Percentiles rank a stretch among this genome's conserved stretches.
These are phyloP conservation scores for Peromyscus californicus DNA, from an alignment of 2,113 vertebrate genomes.

Conservation along the genomic window DNA sequence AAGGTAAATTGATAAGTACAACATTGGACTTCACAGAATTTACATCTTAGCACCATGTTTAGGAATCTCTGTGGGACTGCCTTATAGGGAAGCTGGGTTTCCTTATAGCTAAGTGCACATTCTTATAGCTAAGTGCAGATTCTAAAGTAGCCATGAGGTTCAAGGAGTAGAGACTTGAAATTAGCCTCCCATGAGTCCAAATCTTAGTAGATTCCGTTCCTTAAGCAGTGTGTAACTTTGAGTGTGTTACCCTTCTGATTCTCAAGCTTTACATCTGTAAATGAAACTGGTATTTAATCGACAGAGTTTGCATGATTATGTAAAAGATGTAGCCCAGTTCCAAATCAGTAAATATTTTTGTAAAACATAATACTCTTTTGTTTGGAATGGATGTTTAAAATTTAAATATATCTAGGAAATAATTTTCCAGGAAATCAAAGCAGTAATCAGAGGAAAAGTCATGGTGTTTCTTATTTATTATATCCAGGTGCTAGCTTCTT, in stretches of 20 bases:
- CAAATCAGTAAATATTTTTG: slow-evolving; percentile 53
- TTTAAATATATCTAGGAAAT: slow-evolving; percentile 22
- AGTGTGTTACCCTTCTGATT: not conserved
- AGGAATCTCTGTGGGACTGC: not conserved
- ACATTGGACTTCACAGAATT: not conserved
- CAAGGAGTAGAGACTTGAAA: not conserved
- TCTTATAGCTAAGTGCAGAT: slow-evolving; percentile 35
- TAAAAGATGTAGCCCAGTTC: not conserved
- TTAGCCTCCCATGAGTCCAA: not conserved
- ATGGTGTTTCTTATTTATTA: slow-evolving; percentile 7
- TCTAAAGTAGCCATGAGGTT: not conserved
- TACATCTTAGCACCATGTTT: not conserved
- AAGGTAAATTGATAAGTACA: not conserved
- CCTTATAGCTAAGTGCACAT: slow-evolving; percentile 41
- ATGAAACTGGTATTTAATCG: not conserved
- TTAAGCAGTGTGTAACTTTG: not conserved
- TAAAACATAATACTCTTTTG: not conserved
- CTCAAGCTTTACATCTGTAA: not conserved
- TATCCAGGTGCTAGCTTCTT: slow-evolving; percentile 49
- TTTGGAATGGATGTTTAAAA: slow-evolving; percentile 8
- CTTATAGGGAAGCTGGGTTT: not conserved
- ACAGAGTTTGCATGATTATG: slow-evolving; percentile 11
- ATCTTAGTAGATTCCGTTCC: not conserved
- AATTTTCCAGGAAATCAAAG: slow-evolving; percentile 34
- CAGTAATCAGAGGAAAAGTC: slow-evolving; percentile 39